phyloP scores from a whole-genome alignment of 23 tunicate genomes.

The Styela plicata region DNA sequence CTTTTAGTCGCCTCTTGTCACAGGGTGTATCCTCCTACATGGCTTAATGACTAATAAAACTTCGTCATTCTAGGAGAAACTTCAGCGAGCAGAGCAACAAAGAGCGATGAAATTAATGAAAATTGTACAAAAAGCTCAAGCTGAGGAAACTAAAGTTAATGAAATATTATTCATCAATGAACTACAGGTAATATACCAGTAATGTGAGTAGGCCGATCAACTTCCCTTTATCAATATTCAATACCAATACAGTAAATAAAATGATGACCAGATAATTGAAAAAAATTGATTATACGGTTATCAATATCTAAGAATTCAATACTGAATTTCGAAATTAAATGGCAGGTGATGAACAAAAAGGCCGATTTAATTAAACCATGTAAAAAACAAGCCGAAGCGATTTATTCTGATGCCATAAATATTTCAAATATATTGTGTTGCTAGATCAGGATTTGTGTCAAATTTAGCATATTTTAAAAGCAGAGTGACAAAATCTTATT shows the following conservation, averaged over 20 bases:
- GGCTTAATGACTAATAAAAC: too few relatives aligned
- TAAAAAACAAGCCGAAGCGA: slow-evolving; percentile 14
- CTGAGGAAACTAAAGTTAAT: slow-evolving; percentile 85
- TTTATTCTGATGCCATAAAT: slow-evolving; percentile 16
- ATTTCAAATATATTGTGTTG: too few relatives aligned
- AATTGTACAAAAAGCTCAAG: slow-evolving; percentile 81
- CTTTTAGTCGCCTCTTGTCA: too few relatives aligned
- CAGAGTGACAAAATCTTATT: too few relatives aligned
- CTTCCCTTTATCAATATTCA: neutral
- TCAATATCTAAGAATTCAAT: too few relatives aligned
- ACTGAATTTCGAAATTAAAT: too few relatives aligned
- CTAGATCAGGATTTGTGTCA: too few relatives aligned
- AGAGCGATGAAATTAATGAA: slow-evolving; percentile 73
- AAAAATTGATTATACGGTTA: too few relatives aligned
- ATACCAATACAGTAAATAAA: neutral
- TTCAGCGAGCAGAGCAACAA: slow-evolving; percentile 86
- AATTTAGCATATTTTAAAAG: too few relatives aligned
- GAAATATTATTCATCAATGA: slow-evolving; percentile 94
- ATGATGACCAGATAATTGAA: neutral
- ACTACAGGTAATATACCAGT: slow-evolving; percentile 62
- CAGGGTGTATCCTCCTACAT: too few relatives aligned
- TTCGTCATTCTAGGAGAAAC: slow-evolving; percentile 90
- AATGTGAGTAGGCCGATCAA: neutral
- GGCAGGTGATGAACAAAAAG: slow-evolving; percentile 16
- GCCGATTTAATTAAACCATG: slow-evolving; percentile 19